Percentiles rank a stretch among this genome's conserved stretches.
Conservation (phyloP, 2,797 vertebrate species). For the Loriculus beryllinus region DNA sequence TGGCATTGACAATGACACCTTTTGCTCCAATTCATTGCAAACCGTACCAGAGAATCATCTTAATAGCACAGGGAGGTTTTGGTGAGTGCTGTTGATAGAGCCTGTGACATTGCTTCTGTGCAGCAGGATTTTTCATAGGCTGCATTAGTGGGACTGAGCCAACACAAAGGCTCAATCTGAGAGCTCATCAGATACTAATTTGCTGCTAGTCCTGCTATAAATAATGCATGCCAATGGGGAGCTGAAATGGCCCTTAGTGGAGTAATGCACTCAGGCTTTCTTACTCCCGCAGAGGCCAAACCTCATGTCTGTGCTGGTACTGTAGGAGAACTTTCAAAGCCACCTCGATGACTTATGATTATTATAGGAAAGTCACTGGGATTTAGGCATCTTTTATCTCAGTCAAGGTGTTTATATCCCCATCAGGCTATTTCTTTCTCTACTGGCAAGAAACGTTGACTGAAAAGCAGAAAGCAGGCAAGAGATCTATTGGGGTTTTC, state of each 20-base stretch:
- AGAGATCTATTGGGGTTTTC: background rate
- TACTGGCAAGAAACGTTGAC: background rate
- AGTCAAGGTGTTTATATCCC: background rate
- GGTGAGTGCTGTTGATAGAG: background rate
- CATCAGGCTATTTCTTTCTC: background rate
- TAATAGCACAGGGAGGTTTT: background rate
- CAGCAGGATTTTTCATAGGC: background rate
- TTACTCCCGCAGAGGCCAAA: constrained; percentile 13
- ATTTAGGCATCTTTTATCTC: background rate
- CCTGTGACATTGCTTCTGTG: background rate
- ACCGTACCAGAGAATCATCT: background rate
- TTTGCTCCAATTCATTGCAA: background rate
- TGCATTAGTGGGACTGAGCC: background rate
- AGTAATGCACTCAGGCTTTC: constrained; percentile 44
- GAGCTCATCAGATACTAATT: constrained; percentile 56
- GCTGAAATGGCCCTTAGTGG: constrained; percentile 6
- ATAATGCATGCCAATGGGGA: constrained; percentile 59
- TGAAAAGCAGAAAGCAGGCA: background rate
- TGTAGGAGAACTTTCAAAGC: background rate
- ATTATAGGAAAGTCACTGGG: background rate
- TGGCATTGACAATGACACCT: background rate
- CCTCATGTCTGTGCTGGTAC: background rate
- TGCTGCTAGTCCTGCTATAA: constrained; percentile 46
- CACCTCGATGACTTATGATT: background rate
- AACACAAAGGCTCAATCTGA: background rate